Evolutionary conservation across 2,888 invertebrate genomes (phyloP).

Genomic region (Agrochola circellaris): DNA sequence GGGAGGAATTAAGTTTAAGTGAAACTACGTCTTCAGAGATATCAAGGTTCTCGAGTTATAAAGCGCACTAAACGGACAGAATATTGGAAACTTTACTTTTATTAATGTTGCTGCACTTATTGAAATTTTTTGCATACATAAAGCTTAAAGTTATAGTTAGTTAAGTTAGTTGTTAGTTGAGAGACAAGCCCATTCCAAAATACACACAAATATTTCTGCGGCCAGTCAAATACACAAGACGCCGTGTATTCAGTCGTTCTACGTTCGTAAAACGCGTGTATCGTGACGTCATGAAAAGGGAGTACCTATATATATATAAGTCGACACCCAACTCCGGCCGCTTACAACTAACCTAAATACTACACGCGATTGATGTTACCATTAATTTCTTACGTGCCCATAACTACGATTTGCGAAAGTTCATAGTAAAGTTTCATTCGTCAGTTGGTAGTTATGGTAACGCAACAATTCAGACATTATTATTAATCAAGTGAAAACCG

Average conservation of each 20-base stretch:
- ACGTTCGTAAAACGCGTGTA: constrained; percentile 26
- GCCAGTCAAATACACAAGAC: background rate
- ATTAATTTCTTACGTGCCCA: constrained; percentile 14
- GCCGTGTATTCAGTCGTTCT: constrained; percentile 16
- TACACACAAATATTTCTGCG: constrained; percentile 15
- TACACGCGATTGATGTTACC: constrained; percentile 25
- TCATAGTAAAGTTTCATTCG: constrained; percentile 17
- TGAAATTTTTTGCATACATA: background rate
- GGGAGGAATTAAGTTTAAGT: background rate
- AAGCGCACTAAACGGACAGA: background rate
- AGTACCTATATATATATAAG: constrained; percentile 12
- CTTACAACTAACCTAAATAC: constrained; percentile 14
- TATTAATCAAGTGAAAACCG: constrained; percentile 27
- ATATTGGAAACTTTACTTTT: background rate
- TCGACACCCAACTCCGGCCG: constrained; percentile 12
- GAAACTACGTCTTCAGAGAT: background rate
- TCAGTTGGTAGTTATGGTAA: background rate
- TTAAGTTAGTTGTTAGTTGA: too few relatives aligned
- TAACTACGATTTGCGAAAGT: constrained; percentile 14
- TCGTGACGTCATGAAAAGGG: constrained; percentile 50
- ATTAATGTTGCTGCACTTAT: background rate
- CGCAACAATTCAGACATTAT: background rate
- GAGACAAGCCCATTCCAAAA: constrained; percentile 2
- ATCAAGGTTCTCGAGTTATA: background rate
- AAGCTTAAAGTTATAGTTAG: constrained; percentile 1